phyloP scores from a whole-genome alignment of 2,888 invertebrate species.

The Drosophila fungiperda region DNA sequence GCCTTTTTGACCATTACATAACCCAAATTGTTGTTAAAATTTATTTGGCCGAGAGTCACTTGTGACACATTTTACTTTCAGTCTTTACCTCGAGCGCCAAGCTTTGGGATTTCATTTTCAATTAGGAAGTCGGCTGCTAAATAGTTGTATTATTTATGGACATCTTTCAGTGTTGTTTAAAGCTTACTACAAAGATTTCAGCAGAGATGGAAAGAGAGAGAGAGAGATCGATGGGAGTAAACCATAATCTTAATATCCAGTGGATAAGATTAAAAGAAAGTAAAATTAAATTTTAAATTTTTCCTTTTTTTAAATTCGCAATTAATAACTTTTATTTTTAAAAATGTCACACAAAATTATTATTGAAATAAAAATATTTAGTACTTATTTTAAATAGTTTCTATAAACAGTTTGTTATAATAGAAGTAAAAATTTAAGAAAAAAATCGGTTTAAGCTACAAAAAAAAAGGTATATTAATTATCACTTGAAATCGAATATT shows the following conservation, averaged over 20 bases:
- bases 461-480: background rate
- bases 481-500: background rate
- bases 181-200: conserved; percentile 4
- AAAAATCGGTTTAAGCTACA: background rate
- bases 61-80: conserved; percentile 50
- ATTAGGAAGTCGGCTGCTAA: conserved; percentile 44
- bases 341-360: background rate
- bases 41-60: conserved; percentile 53
- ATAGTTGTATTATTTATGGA: conserved; percentile 22
- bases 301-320: background rate
- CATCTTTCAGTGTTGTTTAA: conserved; percentile 4
- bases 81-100: conserved; percentile 23
- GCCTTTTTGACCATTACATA: conserved; percentile 48
- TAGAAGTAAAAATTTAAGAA: background rate
- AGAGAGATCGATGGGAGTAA: conserved; percentile 4
- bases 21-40: conserved; percentile 57
- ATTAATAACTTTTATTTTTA: background rate
- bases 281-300: background rate
- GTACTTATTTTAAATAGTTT: background rate
- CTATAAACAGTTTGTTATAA: background rate
- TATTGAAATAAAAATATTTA: background rate
- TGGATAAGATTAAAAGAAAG: background rate
- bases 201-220: background rate
- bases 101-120: conserved; percentile 42
- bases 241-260: background rate